phyloP scores from a whole-genome alignment of 2,113 vertebrate species.

The Noctilio leporinus region DNA sequence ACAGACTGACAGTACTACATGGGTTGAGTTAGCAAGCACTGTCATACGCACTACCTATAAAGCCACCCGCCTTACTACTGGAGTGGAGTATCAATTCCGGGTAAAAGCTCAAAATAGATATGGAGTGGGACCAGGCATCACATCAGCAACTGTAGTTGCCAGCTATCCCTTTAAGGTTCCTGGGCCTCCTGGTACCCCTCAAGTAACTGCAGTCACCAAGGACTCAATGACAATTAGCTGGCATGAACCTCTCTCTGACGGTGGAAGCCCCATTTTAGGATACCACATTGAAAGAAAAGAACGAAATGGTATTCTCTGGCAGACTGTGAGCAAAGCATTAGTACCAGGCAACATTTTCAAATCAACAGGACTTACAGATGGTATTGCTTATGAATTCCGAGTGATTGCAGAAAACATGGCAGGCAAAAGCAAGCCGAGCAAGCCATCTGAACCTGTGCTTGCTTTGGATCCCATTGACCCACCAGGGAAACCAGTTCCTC shows the following conservation, averaged over 20 bases:
- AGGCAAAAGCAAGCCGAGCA: constrained; percentile 96
- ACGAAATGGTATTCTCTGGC: constrained; percentile 93
- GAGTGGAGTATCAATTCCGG: constrained; percentile 95
- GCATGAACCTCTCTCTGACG: constrained; percentile 95
- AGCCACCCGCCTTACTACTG: constrained; percentile 91
- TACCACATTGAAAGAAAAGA: constrained; percentile 98
- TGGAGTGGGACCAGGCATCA: constrained; percentile 90
- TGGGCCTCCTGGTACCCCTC: constrained; percentile 95
- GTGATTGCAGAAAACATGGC: constrained; percentile 96
- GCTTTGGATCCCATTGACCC: constrained; percentile 96
- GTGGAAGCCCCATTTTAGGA: constrained; percentile 95
- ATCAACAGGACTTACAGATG: constrained; percentile 90
- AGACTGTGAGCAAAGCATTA: constrained; percentile 89
- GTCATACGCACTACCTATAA: constrained; percentile 95
- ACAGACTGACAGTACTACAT: constrained; percentile 91
- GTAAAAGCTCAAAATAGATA: constrained; percentile 98
- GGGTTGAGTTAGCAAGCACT: constrained; percentile 89
- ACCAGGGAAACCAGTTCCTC: constrained; percentile 90
- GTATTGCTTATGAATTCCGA: constrained; percentile 96
- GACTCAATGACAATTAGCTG: constrained; percentile 96
- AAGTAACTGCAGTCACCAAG: constrained; percentile 91
- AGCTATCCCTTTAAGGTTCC: constrained; percentile 95
- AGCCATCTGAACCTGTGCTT: constrained; percentile 91
- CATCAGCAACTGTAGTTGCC: constrained; percentile 89
- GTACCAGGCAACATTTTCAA: constrained; percentile 95